phyloP scores from a whole-genome alignment of 2,113 vertebrate genomes.

The Archocentrus centrarchus region DNA sequence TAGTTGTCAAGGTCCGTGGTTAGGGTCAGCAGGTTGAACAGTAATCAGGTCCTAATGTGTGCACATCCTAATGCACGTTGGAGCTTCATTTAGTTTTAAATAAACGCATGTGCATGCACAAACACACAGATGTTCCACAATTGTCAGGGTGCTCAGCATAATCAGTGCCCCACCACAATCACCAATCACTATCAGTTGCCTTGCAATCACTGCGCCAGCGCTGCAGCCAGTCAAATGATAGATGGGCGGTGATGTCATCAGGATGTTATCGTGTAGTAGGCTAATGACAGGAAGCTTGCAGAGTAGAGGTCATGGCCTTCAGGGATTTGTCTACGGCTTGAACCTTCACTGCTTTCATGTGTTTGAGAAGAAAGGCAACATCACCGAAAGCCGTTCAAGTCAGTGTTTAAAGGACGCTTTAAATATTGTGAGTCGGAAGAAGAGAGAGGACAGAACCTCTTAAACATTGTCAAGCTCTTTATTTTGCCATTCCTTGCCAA shows the following conservation, averaged over 20 bases:
- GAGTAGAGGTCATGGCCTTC: conserved; percentile 33
- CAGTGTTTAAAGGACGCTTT: neutral
- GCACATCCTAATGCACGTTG: conserved; percentile 3
- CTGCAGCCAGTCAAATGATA: conserved; percentile 37
- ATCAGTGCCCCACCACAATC: conserved; percentile 64
- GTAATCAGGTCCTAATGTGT: conserved; percentile 70
- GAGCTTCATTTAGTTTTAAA: conserved; percentile 27
- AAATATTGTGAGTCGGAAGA: neutral
- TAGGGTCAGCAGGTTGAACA: conserved; percentile 56
- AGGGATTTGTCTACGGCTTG: neutral
- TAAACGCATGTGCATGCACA: conserved; percentile 3
- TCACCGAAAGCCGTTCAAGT: neutral
- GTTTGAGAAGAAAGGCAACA: neutral
- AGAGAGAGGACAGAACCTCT: neutral
- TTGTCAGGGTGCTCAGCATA: conserved; percentile 26
- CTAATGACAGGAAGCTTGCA: conserved; percentile 68
- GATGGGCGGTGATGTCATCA: conserved; percentile 66
- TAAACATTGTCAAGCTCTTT: neutral
- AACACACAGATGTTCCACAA: conserved; percentile 43
- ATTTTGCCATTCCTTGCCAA: neutral
- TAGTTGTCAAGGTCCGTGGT: conserved; percentile 56
- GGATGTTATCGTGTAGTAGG: conserved; percentile 69
- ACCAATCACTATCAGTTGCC: conserved; percentile 68
- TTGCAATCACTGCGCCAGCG: conserved; percentile 59
- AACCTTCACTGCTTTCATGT: neutral